phyloP scores from a whole-genome alignment of 2,888 invertebrate species.

The Trichopoda pennipes region DNA sequence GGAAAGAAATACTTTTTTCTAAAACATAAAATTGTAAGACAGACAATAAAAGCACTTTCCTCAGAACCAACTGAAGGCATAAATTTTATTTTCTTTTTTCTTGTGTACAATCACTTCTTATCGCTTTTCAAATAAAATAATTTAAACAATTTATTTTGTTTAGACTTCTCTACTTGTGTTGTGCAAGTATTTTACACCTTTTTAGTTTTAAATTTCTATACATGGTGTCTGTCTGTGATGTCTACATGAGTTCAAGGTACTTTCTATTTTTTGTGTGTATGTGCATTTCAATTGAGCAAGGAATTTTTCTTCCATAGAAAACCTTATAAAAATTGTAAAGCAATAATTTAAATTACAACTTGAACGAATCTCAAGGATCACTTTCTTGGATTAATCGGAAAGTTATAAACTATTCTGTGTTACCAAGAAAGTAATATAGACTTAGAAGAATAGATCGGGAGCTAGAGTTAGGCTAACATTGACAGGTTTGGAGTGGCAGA shows the following conservation, averaged over 20 bases:
- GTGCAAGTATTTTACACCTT: neutral
- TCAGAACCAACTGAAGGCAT: slow-evolving; percentile 6
- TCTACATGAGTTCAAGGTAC: slow-evolving; percentile 1
- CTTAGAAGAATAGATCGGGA: too few species aligned
- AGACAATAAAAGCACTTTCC: slow-evolving; percentile 11
- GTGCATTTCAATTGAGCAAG: neutral
- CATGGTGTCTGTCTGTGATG: slow-evolving; percentile 3
- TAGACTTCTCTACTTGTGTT: slow-evolving; percentile 34
- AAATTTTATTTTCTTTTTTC: neutral
- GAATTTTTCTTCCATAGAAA: too few species aligned
- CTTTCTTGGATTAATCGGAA: too few species aligned
- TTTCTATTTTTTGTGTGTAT: neutral
- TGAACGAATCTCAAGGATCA: too few species aligned
- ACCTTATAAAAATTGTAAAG: too few species aligned
- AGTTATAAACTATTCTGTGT: too few species aligned
- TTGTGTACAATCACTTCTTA: slow-evolving; percentile 55
- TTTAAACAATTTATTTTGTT: slow-evolving; percentile 46
- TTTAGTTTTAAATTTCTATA: slow-evolving; percentile 7
- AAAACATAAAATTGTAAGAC: slow-evolving; percentile 19
- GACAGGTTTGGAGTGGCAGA: too few species aligned
- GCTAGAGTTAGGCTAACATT: too few species aligned
- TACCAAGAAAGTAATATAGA: too few species aligned
- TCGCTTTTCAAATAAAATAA: slow-evolving; percentile 52
- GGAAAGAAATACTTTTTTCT: slow-evolving; percentile 2
- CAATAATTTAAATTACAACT: too few species aligned